Evolutionary conservation across 2,888 invertebrate genomes (phyloP).

Genomic region (Eudasyphora cyanicolor): DNA sequence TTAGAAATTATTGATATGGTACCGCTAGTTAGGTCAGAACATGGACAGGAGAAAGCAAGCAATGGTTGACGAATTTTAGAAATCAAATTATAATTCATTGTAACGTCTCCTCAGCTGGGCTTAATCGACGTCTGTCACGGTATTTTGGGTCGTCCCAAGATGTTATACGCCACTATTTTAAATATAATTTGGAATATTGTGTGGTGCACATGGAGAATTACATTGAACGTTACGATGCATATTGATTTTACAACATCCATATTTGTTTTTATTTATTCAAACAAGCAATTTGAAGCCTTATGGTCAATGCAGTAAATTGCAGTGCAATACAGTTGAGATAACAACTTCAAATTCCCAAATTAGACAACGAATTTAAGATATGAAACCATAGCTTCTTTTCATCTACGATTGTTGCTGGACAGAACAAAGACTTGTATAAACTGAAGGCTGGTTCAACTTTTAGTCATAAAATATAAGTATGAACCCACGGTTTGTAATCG

Average conservation of each 20-base stretch:
- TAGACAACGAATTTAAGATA: conserved; percentile 67
- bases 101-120: conserved; percentile 74
- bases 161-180: conserved; percentile 75
- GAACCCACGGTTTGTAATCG: too few relatives aligned
- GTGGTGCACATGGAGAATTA: conserved; percentile 72
- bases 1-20: conserved; percentile 76
- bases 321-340: too few relatives aligned
- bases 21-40: conserved; percentile 78
- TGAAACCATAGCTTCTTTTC: too few relatives aligned
- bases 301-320: too few relatives aligned
- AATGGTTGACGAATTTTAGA: conserved; percentile 74
- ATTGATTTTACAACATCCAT: conserved; percentile 73
- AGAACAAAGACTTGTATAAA: too few relatives aligned
- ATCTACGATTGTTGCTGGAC: too few relatives aligned
- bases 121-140: conserved; percentile 76
- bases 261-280: too few relatives aligned
- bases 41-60: conserved; percentile 79
- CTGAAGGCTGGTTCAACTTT: too few relatives aligned
- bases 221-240: conserved; percentile 74
- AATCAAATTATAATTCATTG: conserved; percentile 76
- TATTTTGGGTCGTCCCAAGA: conserved; percentile 77
- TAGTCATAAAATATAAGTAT: too few relatives aligned
- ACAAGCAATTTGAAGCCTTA: too few relatives aligned
- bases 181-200: conserved; percentile 73
- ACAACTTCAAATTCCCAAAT: conserved; percentile 71